Base-by-base conservation (phyloP, 2,888 invertebrate species). In the Parochlus steinenii region DNA sequence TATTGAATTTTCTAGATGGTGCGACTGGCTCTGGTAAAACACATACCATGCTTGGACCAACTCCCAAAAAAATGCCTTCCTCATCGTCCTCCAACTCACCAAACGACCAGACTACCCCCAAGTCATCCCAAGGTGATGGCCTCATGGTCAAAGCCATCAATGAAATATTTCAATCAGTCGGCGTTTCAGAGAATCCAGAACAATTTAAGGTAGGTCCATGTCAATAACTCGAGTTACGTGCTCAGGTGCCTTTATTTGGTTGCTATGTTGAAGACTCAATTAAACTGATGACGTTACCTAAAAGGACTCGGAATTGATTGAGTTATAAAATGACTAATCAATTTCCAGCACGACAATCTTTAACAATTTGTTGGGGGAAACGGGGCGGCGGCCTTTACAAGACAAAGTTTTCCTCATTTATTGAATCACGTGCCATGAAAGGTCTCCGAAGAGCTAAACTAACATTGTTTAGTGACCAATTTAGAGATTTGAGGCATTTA, bases 121-220 rank as follows among this genome's bases (percentile, higher is more conserved):
- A 42, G 6, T 51, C 52, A 37, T 48, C 46, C 1, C 50, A 52
- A 46, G 55, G 58, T 16, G 57, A 53, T 39, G 59, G 59, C 1
- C 40, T 59, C 6, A 59, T 59, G 59, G 59, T 60, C 20, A 49
- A 58, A 3, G 60, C 58, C 19, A 56, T 59, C 20, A 57, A 59
- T 42, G 60, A 59, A 37, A 60, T 59, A 27, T 59, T 58, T 38
- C 50, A 49, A 8, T 47, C 56, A 33, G 51, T 59, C 12, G 60
- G 58, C 42, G 44, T 50, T 26, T 50, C 54, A 3, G 51, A 49
- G 11, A 46, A 53, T 17, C 49, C 51, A 0, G 48, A 46, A 32
- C 42, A 48, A 6, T 50, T 51, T 44, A 56, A 56, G 43, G 56
- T 53, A 42, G 24, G 42, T 39, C 4, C 7, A 22, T 31, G n/a